Conservation (phyloP, 2,797 vertebrate species). For the Antrozous pallidus region DNA sequence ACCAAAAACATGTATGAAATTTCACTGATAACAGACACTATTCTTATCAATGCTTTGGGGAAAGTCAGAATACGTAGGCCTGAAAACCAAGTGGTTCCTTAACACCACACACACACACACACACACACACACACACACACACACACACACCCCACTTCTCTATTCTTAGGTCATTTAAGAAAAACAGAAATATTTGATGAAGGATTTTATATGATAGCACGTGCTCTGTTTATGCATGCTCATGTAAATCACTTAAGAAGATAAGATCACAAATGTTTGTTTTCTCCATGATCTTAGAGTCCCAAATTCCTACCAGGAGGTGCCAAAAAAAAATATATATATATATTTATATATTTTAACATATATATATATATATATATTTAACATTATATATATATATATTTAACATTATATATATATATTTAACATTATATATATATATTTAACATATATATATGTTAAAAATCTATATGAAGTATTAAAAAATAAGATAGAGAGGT, state of each 20-base stretch:
- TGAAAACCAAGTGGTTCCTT: slow-evolving; percentile 16
- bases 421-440: too few relatives aligned
- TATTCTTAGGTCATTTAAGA: background rate
- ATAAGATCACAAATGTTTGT: slow-evolving; percentile 39
- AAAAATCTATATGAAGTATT: slow-evolving; percentile 64
- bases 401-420: too few relatives aligned
- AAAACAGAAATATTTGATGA: background rate
- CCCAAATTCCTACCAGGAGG: slow-evolving; percentile 54
- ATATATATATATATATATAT: slow-evolving; percentile 65
- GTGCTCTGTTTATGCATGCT: slow-evolving; percentile 40
- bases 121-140: background rate
- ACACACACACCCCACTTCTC: background rate
- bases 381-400: too few relatives aligned
- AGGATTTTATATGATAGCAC: background rate
- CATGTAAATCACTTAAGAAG: slow-evolving; percentile 56
- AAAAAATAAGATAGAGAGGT: slow-evolving; percentile 70
- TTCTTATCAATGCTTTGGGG: background rate
- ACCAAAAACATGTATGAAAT: background rate
- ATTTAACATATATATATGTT: slow-evolving; percentile 61
- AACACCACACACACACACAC: background rate
- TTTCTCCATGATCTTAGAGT: slow-evolving; percentile 22
- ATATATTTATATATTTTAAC: too few relatives aligned
- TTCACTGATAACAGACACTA: background rate
- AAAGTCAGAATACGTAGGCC: fast-evolving
- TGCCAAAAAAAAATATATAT: slow-evolving; percentile 67